Conservation (phyloP, 2,113 vertebrate species). For the Urocitellus parryii region DNA sequence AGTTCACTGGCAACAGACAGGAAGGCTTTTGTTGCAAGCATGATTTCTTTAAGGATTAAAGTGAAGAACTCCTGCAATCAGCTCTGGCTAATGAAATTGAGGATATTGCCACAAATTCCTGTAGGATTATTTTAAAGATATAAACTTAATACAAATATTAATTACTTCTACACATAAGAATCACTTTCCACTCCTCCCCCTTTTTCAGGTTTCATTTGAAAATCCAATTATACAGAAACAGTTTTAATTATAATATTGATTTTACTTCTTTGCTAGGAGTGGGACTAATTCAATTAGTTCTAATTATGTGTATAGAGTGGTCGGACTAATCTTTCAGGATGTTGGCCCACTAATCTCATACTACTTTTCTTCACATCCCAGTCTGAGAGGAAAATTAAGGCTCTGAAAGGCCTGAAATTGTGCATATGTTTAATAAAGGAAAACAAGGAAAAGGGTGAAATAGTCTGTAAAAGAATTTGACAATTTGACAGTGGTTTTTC, state of each 20-base stretch:
- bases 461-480: conserved; percentile 53
- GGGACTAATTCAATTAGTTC: conserved; percentile 84
- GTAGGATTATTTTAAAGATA: conserved; percentile 78
- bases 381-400: conserved; percentile 17
- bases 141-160: conserved; percentile 80
- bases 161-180: conserved; percentile 69
- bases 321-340: conserved; percentile 78
- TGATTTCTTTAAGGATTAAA: not conserved
- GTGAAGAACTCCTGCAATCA: conserved; percentile 10
- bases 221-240: conserved; percentile 81
- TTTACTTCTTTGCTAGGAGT: conserved; percentile 76
- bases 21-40: not conserved
- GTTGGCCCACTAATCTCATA: conserved; percentile 78
- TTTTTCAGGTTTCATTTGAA: conserved; percentile 81
- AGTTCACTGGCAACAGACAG: not conserved
- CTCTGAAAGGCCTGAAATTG: not conserved
- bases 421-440: conserved; percentile 11
- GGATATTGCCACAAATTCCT: conserved; percentile 48
- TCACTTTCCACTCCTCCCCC: conserved; percentile 46
- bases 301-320: conserved; percentile 75
- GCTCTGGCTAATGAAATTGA: conserved; percentile 55
- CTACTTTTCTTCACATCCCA: conserved; percentile 60
- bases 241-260: conserved; percentile 84
- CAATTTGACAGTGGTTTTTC: not conserved
- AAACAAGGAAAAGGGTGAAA: conserved; percentile 50